A percentile compares a stretch with the other conserved stretches of the same genome.
phyloP scores from a whole-genome alignment of 2,888 invertebrate species.

The Ophion costatus region DNA sequence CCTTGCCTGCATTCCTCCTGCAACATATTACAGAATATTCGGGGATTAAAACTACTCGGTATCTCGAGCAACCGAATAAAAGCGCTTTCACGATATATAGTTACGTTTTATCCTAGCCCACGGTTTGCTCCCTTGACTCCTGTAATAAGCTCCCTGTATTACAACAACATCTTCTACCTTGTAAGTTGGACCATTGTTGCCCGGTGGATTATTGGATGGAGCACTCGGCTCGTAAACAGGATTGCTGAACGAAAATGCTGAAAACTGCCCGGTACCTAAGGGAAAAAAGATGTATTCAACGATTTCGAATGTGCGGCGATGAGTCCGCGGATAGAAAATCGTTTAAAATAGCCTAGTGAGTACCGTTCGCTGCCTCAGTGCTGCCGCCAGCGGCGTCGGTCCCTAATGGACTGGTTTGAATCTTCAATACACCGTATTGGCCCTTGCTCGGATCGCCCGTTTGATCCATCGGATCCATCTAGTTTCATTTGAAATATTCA shows the following conservation, averaged over 20 bases:
- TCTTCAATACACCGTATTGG: conserved; percentile 90
- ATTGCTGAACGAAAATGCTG: conserved; percentile 91
- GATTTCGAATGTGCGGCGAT: background rate
- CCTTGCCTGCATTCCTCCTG: conserved; percentile 89
- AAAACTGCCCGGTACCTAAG: conserved; percentile 84
- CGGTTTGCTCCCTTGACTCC: conserved; percentile 83
- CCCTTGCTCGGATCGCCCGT: conserved; percentile 83
- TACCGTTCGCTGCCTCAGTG: conserved; percentile 76
- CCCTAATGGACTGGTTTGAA: conserved; percentile 88
- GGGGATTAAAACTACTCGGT: background rate
- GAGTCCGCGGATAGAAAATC: background rate
- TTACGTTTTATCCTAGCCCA: conserved; percentile 85
- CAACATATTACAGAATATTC: background rate
- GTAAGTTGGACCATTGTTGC: conserved; percentile 86
- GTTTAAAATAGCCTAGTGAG: background rate
- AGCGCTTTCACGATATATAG: conserved; percentile 1
- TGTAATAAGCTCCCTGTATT: conserved; percentile 84
- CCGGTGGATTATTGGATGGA: conserved; percentile 83
- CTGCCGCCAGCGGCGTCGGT: conserved; percentile 75
- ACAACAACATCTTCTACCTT: conserved; percentile 92
- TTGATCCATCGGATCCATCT: conserved; percentile 88
- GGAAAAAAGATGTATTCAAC: conserved; percentile 16
- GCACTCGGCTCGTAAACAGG: conserved; percentile 92
- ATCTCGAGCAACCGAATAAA: background rate
- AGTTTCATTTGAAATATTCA: conserved; percentile 32